Percentiles rank a stretch among this genome's conserved stretches.
phyloP scores from a whole-genome alignment of 2,888 invertebrate species.

The Sminthurinus aureus region DNA sequence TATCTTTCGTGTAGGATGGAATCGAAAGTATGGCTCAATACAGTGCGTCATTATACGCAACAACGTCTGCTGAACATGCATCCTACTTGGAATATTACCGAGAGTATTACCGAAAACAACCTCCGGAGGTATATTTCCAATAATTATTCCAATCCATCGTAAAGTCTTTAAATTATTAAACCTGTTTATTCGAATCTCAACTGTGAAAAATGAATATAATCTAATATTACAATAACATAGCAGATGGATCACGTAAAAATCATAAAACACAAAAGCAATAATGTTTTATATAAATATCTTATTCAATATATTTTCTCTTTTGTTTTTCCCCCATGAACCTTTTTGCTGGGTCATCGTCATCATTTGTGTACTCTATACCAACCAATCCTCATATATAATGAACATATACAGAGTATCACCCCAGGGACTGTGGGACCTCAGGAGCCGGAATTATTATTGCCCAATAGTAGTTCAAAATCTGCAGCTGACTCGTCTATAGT shows the following conservation, averaged over 20 bases:
- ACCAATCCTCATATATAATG: neutral
- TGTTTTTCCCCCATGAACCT: no score
- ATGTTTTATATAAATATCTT: no score
- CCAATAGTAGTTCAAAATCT: constrained; percentile 23
- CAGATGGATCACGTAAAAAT: no score
- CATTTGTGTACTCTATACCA: no score
- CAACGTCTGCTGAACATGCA: constrained; percentile 74
- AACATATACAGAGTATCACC: constrained; percentile 14
- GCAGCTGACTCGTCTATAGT: constrained; percentile 14
- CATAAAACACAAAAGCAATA: no score
- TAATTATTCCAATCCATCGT: neutral
- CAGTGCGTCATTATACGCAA: constrained; percentile 77
- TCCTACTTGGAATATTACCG: constrained; percentile 77
- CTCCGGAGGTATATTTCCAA: constrained; percentile 28
- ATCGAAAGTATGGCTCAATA: constrained; percentile 78
- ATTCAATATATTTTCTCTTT: no score
- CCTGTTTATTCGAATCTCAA: neutral
- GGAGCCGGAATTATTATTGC: constrained; percentile 5
- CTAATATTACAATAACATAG: no score
- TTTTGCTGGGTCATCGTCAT: no score
- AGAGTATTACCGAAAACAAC: constrained; percentile 72
- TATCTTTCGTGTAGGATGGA: constrained; percentile 66
- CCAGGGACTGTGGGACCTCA: constrained; percentile 17
- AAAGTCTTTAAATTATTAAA: neutral
- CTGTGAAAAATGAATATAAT: neutral